Conservation (phyloP, 2,888 invertebrate species). For the Drosophila melanocephala region DNA sequence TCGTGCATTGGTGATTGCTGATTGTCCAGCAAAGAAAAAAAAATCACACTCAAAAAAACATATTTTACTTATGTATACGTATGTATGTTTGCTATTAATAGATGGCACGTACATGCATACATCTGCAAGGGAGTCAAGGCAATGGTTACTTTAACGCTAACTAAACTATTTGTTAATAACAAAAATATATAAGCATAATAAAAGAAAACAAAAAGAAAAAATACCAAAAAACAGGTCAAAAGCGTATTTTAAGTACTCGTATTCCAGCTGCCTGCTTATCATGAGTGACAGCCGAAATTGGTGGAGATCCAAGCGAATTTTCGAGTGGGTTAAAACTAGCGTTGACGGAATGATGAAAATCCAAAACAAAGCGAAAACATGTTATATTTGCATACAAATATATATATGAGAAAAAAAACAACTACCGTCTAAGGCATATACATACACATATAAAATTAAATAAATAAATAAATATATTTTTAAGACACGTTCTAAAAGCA, state of each 20-base stretch:
- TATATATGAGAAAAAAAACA: conserved; percentile 43
- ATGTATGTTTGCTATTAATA: conserved; percentile 23
- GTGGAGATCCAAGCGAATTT: conserved; percentile 37
- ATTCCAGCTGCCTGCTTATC: conserved; percentile 37
- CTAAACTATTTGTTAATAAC: conserved; percentile 63
- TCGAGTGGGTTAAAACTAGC: conserved; percentile 21
- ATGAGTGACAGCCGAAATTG: conserved; percentile 16
- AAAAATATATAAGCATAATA: conserved; percentile 28
- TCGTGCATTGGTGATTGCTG: conserved; percentile 40
- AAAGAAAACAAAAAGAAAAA: conserved; percentile 18
- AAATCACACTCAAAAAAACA: conserved; percentile 15
- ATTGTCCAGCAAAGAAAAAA: conserved; percentile 29
- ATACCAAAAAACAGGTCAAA: conserved; percentile 24
- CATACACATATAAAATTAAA: conserved; percentile 54
- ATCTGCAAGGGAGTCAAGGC: conserved; percentile 61
- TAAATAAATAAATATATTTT: conserved; percentile 74
- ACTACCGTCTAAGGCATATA: conserved; percentile 58
- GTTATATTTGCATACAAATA: conserved; percentile 70
- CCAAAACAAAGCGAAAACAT: conserved; percentile 47
- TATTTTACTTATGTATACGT: conserved; percentile 52
- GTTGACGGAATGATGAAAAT: conserved; percentile 3
- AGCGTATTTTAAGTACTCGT: conserved; percentile 21
- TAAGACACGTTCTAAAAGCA: conserved; percentile 85
- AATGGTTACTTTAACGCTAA: conserved; percentile 63
- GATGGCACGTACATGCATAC: conserved; percentile 24